Evolutionary conservation across 2,113 vertebrate genomes (phyloP).

Genomic region (Phalacrocorax carbo): DNA sequence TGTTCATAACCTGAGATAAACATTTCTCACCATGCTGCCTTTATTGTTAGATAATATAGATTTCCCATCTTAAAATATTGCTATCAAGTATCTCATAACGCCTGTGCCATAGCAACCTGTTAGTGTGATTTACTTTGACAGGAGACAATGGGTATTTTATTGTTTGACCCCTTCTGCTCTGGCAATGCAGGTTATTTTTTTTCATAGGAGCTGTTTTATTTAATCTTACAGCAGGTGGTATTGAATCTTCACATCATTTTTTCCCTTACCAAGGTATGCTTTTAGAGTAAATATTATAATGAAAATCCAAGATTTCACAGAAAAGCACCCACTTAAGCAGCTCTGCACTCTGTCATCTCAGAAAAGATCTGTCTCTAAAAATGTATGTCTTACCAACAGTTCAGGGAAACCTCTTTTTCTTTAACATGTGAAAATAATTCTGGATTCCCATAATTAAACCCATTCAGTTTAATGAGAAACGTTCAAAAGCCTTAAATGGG

Average conservation of each 20-base stretch:
- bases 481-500: neutral
- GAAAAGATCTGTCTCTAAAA: neutral
- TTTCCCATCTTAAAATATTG: slow-evolving; percentile 63
- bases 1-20: slow-evolving; percentile 38
- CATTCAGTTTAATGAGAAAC: neutral
- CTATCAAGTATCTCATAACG: slow-evolving; percentile 56
- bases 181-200: neutral
- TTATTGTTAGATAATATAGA: slow-evolving; percentile 56
- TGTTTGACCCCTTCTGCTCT: slow-evolving; percentile 62
- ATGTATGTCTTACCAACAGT: neutral
- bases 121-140: slow-evolving; percentile 65
- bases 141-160: slow-evolving; percentile 59
- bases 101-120: slow-evolving; percentile 46
- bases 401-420: neutral
- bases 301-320: slow-evolving; percentile 20
- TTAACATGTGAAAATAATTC: neutral
- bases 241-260: slow-evolving; percentile 41
- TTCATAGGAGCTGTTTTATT: slow-evolving; percentile 57
- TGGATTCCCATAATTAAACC: neutral
- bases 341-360: neutral
- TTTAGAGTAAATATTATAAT: slow-evolving; percentile 1
- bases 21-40: neutral
- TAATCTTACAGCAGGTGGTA: slow-evolving; percentile 46
- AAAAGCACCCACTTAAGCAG: neutral
- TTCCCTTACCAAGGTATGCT: neutral